These are phyloP conservation scores for Siderastrea siderea DNA, from an alignment of 92 coral and sea anemone species.

Conservation along the genomic window DNA sequence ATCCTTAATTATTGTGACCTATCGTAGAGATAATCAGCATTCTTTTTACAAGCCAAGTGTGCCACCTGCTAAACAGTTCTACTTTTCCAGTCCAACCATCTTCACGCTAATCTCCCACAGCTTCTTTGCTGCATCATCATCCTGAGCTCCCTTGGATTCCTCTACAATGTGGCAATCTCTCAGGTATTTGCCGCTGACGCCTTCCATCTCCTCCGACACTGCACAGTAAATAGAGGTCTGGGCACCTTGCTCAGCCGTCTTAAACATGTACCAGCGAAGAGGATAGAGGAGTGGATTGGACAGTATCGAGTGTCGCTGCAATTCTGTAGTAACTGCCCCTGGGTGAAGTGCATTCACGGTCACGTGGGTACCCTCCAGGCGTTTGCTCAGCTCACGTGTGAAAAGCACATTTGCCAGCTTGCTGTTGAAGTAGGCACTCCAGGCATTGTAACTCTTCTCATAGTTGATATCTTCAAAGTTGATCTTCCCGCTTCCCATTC, in stretches of 20 bases:
- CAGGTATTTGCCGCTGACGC: slow-evolving; percentile 83
- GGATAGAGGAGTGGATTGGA: slow-evolving; percentile 25
- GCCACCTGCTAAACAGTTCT: neutral
- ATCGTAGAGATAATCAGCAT: neutral
- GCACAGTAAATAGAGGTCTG: slow-evolving; percentile 90
- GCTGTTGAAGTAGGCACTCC: slow-evolving; percentile 81
- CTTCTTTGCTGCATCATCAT: slow-evolving; percentile 85
- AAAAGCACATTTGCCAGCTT: slow-evolving; percentile 89
- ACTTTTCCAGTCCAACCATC: slow-evolving; percentile 57
- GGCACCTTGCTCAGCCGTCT: slow-evolving; percentile 81
- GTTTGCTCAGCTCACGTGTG: slow-evolving; percentile 84
- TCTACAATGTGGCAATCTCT: slow-evolving; percentile 74
- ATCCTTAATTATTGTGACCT: no score
- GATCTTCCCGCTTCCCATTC: slow-evolving; percentile 45
- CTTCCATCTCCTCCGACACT: slow-evolving; percentile 87
- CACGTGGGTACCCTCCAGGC: slow-evolving; percentile 87
- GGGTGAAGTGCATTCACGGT: slow-evolving; percentile 87
- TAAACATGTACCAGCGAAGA: slow-evolving; percentile 68
- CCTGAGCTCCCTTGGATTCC: slow-evolving; percentile 63
- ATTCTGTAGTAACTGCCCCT: slow-evolving; percentile 70
- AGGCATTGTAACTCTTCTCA: slow-evolving; percentile 66
- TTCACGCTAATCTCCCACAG: slow-evolving; percentile 85
- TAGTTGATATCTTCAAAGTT: slow-evolving; percentile 77
- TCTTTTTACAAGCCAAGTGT: neutral
- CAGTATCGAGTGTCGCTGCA: slow-evolving; percentile 64